Conservation (phyloP, 2,113 vertebrate species). For the Oenanthe melanoleuca region DNA sequence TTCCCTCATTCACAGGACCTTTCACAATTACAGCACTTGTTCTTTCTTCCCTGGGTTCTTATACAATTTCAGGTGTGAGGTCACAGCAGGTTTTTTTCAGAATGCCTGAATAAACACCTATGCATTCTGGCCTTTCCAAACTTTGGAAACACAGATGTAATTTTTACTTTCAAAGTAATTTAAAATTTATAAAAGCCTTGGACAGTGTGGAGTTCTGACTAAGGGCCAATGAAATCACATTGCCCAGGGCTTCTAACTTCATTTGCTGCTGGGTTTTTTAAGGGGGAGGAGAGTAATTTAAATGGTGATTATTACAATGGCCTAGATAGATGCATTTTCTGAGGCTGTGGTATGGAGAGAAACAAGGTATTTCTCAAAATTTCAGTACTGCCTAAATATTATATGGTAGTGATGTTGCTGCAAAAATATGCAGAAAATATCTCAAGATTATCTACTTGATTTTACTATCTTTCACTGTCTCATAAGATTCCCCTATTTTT, state of each 20-base stretch:
- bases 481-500: neutral
- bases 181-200: neutral
- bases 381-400: neutral
- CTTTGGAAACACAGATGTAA: neutral
- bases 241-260: neutral
- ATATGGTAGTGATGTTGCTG: neutral
- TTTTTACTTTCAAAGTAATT: neutral
- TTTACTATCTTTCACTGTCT: neutral
- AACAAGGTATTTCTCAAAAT: neutral
- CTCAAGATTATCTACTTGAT: neutral
- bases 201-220: neutral
- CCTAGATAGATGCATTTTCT: neutral
- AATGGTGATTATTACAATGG: neutral
- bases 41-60: neutral
- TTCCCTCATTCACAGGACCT: neutral
- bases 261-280: accelerated
- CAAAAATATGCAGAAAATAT: neutral
- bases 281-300: neutral
- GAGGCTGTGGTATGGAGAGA: neutral
- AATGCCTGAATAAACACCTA: neutral
- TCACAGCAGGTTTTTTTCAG: neutral
- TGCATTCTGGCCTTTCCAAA: neutral
- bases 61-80: neutral
- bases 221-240: neutral
- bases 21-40: neutral